phyloP scores from a whole-genome alignment of 2,888 invertebrate species.

The Dryomyza anilis region DNA sequence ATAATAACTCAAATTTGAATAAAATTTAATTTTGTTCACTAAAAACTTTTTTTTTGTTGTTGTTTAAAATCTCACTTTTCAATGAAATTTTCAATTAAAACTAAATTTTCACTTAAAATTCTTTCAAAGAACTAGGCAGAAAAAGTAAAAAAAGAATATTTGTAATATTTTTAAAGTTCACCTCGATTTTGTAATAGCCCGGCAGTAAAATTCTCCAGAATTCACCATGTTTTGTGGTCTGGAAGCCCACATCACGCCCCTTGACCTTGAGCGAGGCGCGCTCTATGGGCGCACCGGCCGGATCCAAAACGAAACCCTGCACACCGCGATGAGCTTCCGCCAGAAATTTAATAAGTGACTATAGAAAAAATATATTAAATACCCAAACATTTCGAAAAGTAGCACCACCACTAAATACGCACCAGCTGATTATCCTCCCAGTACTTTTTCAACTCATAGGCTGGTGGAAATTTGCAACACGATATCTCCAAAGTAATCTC shows the following conservation, averaged over 20 bases:
- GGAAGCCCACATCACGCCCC: constrained; percentile 82
- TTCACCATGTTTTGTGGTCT: constrained; percentile 89
- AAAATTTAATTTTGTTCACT: too few species aligned
- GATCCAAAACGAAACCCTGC: constrained; percentile 84
- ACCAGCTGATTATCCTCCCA: constrained; percentile 90
- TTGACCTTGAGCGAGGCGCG: constrained; percentile 79
- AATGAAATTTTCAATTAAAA: too few species aligned
- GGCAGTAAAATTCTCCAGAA: constrained; percentile 92
- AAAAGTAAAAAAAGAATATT: too few species aligned
- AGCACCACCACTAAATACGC: too few species aligned
- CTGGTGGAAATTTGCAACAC: constrained; percentile 91
- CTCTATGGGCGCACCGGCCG: constrained; percentile 77
- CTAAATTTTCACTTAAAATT: too few species aligned
- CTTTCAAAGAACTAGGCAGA: not conserved
- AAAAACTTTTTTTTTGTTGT: too few species aligned
- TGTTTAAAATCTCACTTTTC: too few species aligned
- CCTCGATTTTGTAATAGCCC: constrained; percentile 83
- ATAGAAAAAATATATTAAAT: constrained; percentile 37
- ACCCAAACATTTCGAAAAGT: not conserved
- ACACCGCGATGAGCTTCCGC: constrained; percentile 88
- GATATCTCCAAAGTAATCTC: constrained; percentile 93
- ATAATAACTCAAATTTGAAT: too few species aligned
- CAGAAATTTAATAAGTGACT: constrained; percentile 82
- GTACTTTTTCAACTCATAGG: constrained; percentile 77
- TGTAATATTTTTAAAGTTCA: constrained; percentile 52